phyloP scores from a whole-genome alignment of 2,888 invertebrate species.

The Agelastica alni region DNA sequence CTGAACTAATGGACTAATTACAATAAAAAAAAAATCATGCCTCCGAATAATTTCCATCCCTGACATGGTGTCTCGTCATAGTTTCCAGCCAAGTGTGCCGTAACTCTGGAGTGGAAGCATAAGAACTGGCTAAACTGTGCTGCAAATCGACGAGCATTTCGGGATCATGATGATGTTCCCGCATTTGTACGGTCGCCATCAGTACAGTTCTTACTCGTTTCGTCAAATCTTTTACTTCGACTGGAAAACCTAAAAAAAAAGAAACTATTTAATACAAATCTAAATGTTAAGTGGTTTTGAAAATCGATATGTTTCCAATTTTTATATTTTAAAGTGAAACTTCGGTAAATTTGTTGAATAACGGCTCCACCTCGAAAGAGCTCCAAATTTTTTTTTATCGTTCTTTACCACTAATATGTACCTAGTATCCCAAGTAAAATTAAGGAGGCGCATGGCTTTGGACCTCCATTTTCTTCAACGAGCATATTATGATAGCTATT shows the following conservation, averaged over 20 bases:
- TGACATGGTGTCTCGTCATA: conserved; percentile 84
- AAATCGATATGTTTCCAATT: too few relatives aligned
- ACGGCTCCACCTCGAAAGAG: too few relatives aligned
- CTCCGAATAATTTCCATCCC: conserved; percentile 86
- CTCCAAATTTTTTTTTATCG: too few relatives aligned
- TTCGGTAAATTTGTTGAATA: too few relatives aligned
- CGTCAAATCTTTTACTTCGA: conserved; percentile 91
- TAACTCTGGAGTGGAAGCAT: conserved; percentile 91
- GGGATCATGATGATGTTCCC: conserved; percentile 87
- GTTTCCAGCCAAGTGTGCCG: conserved; percentile 95
- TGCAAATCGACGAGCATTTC: conserved; percentile 91
- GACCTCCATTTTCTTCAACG: too few relatives aligned
- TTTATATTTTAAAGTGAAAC: too few relatives aligned
- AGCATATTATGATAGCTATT: too few relatives aligned
- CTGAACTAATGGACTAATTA: neutral
- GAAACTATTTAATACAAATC: too few relatives aligned
- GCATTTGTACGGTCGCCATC: conserved; percentile 92
- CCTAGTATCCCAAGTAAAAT: too few relatives aligned
- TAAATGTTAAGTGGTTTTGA: too few relatives aligned
- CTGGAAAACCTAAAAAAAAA: conserved; percentile 72
- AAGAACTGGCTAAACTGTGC: conserved; percentile 89
- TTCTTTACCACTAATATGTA: too few relatives aligned
- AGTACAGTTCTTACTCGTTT: conserved; percentile 91
- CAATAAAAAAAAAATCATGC: conserved; percentile 57
- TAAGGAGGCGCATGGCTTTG: too few relatives aligned